Base-by-base conservation (phyloP, 2,888 invertebrate genomes). In the Ophion slaviceki region DNA sequence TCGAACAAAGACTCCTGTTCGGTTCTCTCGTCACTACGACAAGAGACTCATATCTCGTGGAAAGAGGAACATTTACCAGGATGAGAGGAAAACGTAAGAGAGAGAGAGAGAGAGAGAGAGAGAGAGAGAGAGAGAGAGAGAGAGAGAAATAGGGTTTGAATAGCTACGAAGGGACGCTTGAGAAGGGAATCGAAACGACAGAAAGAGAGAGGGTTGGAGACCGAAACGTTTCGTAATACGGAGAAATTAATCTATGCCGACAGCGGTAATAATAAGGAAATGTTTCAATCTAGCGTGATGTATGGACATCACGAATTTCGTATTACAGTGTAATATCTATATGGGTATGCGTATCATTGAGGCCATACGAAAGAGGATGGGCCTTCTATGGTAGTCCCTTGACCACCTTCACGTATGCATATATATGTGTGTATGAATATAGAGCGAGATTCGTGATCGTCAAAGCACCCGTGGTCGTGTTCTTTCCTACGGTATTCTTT, bases 191-290 rank as follows among this genome's bases (percentile, higher is more conserved):
- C 59, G 68, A 71, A 66, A 36, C 57, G 72, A n/a, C 59, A 75
- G 75, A 47, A 47, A 32, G 53, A 64, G 47, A 62, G 72, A 62
- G 61, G 57, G 70, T 53, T 32, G 57, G 68, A 68, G 72, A 72
- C 53, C 36, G 77, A 78, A 75, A 87, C 85, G 88, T 86, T 88
- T 90, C 89, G 91, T 91, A 91, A 92, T 92, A 90, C 91, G 90
- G 87, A 90, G 90, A 91, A 93, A 93, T 93, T 93, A 93, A 93
- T 94, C 93, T 92, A 93, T 92, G 92, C 92, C 92, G 92, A 92
- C 92, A 92, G 92, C 89, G 92, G 91, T 93, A 93, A 93, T 93
- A 93, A 93, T 92, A 92, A 93, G 93, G 93, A 93, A 93, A 94
- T 93, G 93, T 93, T 93, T 93, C 93, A 93, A 94, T 93, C 92